Evolutionary conservation across 1,140 invertebrate genomes (phyloP).

Genomic region (Yoshiicerus persimilis): DNA sequence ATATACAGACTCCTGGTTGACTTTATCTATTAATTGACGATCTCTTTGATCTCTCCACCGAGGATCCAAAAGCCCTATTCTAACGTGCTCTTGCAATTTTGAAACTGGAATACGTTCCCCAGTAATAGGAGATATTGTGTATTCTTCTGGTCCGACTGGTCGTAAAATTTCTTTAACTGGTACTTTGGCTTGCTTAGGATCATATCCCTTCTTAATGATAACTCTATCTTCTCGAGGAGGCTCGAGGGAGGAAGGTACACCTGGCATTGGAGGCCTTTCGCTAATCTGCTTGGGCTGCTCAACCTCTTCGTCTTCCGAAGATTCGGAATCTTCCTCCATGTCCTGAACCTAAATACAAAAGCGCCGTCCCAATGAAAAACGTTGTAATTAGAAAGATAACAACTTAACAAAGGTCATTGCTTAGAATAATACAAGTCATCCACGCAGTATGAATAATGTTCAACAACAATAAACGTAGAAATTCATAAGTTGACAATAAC

Average conservation of each 20-base stretch:
- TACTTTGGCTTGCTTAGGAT: slow-evolving; percentile 78
- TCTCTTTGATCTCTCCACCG: slow-evolving; percentile 97
- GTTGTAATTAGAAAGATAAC: not conserved
- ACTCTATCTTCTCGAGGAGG: slow-evolving; percentile 79
- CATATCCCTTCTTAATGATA: slow-evolving; percentile 92
- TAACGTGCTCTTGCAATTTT: slow-evolving; percentile 97
- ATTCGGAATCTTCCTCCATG: slow-evolving; percentile 76
- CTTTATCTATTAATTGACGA: slow-evolving; percentile 77
- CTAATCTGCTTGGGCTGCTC: slow-evolving; percentile 50
- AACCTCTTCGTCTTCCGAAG: slow-evolving; percentile 74
- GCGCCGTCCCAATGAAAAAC: too few species aligned
- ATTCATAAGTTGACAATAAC: too few species aligned
- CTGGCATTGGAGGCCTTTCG: not conserved
- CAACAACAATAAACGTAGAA: too few species aligned
- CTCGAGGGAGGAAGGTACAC: slow-evolving; percentile 63
- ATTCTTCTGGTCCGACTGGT: slow-evolving; percentile 74
- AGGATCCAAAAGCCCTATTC: slow-evolving; percentile 94
- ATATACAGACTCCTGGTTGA: slow-evolving; percentile 82
- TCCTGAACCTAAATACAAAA: slow-evolving; percentile 66
- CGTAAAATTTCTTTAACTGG: slow-evolving; percentile 61
- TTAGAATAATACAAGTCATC: not conserved
- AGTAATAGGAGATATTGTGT: slow-evolving; percentile 95
- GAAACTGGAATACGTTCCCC: slow-evolving; percentile 95
- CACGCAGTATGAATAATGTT: too few species aligned
- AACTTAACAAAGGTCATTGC: not conserved